Percentiles rank a stretch among this genome's conserved stretches.
Conservation (phyloP, 2,113 vertebrate species). For the Saimiri boliviensis region DNA sequence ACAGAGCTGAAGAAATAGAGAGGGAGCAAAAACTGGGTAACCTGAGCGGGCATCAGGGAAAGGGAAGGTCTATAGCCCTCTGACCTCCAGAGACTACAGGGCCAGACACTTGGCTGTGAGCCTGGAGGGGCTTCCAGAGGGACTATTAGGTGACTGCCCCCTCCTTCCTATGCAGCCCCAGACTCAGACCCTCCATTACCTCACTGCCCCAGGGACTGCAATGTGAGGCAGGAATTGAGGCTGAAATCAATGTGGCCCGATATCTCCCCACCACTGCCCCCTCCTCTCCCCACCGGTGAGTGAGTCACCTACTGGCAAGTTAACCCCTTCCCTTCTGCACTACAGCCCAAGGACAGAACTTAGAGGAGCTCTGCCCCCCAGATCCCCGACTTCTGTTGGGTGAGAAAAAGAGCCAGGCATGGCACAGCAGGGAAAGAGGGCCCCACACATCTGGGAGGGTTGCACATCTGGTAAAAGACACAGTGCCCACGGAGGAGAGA, state of each 20-base stretch:
- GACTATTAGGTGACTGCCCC: conserved; percentile 61
- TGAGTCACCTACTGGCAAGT: conserved; percentile 75
- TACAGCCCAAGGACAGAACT: not conserved
- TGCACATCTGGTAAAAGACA: conserved; percentile 66
- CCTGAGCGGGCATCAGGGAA: conserved; percentile 16
- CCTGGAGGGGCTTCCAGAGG: conserved; percentile 50
- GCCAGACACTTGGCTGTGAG: conserved; percentile 63
- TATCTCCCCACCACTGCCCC: conserved; percentile 68
- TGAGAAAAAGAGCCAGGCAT: conserved; percentile 1
- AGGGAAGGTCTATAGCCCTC: conserved; percentile 34
- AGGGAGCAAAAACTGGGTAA: not conserved
- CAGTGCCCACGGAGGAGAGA: conserved; percentile 51
- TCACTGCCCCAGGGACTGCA: conserved; percentile 78
- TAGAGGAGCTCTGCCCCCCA: not conserved
- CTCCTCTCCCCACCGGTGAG: conserved; percentile 63
- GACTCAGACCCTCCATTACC: conserved; percentile 78
- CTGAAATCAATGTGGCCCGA: conserved; percentile 77
- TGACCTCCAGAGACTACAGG: conserved; percentile 53
- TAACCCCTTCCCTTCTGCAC: conserved; percentile 71
- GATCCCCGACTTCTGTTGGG: not conserved
- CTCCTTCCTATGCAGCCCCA: conserved; percentile 55
- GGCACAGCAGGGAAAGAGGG: conserved; percentile 26
- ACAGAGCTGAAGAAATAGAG: not conserved
- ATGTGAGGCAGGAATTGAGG: conserved; percentile 72
- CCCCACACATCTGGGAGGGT: conserved; percentile 57